A percentile compares a stretch with the other conserved stretches of the same genome.
Evolutionary conservation across 2,888 invertebrate genomes (phyloP).

Genomic region (Drosophila merina): DNA sequence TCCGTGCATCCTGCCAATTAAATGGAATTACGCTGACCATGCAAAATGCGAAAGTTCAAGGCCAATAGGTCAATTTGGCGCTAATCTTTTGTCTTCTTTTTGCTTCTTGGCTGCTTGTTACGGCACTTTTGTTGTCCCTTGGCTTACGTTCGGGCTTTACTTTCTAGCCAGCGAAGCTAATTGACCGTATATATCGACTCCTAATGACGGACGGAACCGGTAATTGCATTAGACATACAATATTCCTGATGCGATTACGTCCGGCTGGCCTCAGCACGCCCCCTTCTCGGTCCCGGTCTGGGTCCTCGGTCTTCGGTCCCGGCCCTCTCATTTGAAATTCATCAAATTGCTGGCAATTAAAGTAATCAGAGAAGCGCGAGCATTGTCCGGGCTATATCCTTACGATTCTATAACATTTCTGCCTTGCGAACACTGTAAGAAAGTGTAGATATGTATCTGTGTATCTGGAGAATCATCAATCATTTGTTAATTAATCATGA

Average conservation of each 20-base stretch:
- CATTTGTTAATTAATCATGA: slow-evolving; percentile 4
- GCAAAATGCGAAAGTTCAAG: slow-evolving; percentile 72
- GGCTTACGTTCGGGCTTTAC: neutral
- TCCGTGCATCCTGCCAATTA: slow-evolving; percentile 49
- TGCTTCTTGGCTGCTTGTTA: neutral
- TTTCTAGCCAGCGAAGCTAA: slow-evolving; percentile 1
- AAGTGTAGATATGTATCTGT: neutral
- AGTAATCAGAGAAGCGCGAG: slow-evolving; percentile 51
- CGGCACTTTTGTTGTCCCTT: neutral
- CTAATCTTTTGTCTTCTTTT: slow-evolving; percentile 30
- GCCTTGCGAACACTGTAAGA: neutral
- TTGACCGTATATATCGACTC: slow-evolving; percentile 3
- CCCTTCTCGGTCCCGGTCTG: slow-evolving; percentile 5
- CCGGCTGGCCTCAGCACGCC: slow-evolving; percentile 1
- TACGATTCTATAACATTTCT: neutral
- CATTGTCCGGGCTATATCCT: slow-evolving; percentile 24
- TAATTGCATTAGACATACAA: slow-evolving; percentile 32
- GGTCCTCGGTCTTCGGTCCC: neutral
- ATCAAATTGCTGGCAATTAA: slow-evolving; percentile 57
- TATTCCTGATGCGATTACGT: slow-evolving; percentile 25
- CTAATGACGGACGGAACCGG: slow-evolving; percentile 19
- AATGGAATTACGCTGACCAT: slow-evolving; percentile 46
- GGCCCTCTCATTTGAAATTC: slow-evolving; percentile 41
- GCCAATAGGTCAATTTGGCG: slow-evolving; percentile 31
- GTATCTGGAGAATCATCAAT: neutral